Conservation (phyloP, 2,888 invertebrate species). For the Abrostola triplasia region DNA sequence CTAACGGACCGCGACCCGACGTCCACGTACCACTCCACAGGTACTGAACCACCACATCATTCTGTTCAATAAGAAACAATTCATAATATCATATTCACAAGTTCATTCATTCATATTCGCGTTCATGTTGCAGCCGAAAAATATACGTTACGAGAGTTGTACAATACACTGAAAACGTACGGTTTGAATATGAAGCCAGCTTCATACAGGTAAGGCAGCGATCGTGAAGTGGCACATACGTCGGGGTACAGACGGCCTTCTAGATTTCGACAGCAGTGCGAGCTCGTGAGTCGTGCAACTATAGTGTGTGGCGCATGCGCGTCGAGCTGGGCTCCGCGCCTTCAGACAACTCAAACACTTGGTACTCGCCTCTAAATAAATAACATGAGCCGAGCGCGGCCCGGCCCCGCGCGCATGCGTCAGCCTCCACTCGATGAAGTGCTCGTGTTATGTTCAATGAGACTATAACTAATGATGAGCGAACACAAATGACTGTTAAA, state of each 20-base stretch:
- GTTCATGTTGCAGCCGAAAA: no score
- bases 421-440: constrained; percentile 10
- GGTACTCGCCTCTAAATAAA: constrained; percentile 4
- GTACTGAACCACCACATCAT: not conserved
- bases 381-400: not conserved
- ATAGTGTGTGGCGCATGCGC: constrained; percentile 21
- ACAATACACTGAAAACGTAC: not conserved
- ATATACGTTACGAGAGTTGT: no score
- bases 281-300: constrained; percentile 70
- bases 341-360: constrained; percentile 19
- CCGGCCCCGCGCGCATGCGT: constrained; percentile 8
- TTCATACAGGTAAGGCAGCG: constrained; percentile 4
- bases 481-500: constrained; percentile 36
- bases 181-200: constrained; percentile 19
- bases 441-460: constrained; percentile 26
- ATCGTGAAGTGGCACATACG: not conserved
- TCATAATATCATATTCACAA: not conserved
- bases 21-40: constrained; percentile 16
- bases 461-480: constrained; percentile 37
- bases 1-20: constrained; percentile 28
- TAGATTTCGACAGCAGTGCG: constrained; percentile 61
- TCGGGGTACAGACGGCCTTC: constrained; percentile 22
- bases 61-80: not conserved
- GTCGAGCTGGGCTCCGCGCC: not conserved
- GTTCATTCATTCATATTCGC: no score